These are phyloP conservation scores for Charina bottae DNA, from an alignment of 2,113 vertebrate genomes.

Conservation along the genomic window DNA sequence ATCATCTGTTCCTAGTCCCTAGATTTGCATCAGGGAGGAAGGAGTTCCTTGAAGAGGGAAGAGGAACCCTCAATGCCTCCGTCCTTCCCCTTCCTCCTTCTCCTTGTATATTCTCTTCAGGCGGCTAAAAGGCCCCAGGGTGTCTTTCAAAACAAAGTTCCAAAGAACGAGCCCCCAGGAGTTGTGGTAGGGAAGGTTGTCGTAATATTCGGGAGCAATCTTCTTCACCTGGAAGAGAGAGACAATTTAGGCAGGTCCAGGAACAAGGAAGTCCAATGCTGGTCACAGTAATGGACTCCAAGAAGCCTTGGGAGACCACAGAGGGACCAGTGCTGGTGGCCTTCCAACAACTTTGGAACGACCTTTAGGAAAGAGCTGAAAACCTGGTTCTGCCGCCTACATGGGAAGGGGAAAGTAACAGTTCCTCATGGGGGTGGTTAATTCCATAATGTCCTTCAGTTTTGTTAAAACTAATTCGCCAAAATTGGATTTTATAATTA, in stretches of 20 bases:
- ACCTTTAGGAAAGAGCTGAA: too few relatives aligned
- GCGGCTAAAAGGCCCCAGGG: slow-evolving; percentile 78
- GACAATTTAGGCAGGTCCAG: background rate
- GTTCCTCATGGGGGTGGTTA: too few relatives aligned
- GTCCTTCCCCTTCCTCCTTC: slow-evolving; percentile 43
- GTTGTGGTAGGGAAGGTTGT: slow-evolving; percentile 79
- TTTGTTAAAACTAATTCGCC: too few relatives aligned
- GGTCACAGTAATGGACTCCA: background rate
- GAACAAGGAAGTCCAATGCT: background rate
- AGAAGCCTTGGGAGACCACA: background rate
- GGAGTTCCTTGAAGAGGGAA: background rate
- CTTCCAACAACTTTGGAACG: too few relatives aligned
- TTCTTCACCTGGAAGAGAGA: slow-evolving; percentile 74
- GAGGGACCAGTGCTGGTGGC: background rate
- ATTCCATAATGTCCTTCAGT: too few relatives aligned
- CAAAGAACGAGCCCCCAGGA: slow-evolving; percentile 81
- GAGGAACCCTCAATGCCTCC: background rate
- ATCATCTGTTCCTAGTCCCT: too few relatives aligned
- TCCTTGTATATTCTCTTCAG: slow-evolving; percentile 79
- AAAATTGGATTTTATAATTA: too few relatives aligned
- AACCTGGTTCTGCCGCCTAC: too few relatives aligned
- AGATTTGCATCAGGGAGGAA: too few relatives aligned
- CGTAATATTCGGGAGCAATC: slow-evolving; percentile 82
- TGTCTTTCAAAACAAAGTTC: slow-evolving; percentile 83
- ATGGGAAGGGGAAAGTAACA: too few relatives aligned